These are phyloP conservation scores for Cheilosia urbana DNA, from an alignment of 2,888 invertebrate species.

Conservation along the genomic window DNA sequence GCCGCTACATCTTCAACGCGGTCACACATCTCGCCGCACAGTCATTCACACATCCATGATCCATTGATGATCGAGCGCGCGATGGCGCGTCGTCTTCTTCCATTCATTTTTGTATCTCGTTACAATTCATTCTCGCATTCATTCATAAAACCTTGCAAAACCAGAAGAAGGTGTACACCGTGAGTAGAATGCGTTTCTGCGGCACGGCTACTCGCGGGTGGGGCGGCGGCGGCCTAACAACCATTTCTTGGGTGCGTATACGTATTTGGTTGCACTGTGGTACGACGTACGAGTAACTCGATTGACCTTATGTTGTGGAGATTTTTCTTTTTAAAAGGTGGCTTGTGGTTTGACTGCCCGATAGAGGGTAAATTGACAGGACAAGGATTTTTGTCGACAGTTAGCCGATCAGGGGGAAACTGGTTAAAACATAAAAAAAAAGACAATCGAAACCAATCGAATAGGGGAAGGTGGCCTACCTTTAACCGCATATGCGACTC, in stretches of 20 bases:
- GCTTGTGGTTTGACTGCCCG: constrained; percentile 54
- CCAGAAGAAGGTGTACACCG: constrained; percentile 59
- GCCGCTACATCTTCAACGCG: constrained; percentile 10
- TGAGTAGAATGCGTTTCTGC: constrained; percentile 35
- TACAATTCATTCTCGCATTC: constrained; percentile 68
- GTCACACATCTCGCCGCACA: constrained; percentile 36
- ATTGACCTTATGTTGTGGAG: constrained; percentile 70
- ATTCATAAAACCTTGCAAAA: constrained; percentile 75
- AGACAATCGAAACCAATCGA: constrained; percentile 53
- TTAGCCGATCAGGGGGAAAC: constrained; percentile 10
- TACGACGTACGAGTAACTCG: constrained; percentile 46
- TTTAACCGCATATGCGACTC: constrained; percentile 38
- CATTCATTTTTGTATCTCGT: constrained; percentile 64
- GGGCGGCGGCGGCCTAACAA: not conserved
- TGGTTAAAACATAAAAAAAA: constrained; percentile 5
- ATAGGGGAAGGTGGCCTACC: constrained; percentile 51
- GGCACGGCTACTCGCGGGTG: constrained; percentile 9
- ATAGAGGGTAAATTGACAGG: constrained; percentile 66
- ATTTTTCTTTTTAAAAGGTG: constrained; percentile 45
- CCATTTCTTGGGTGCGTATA: constrained; percentile 59
- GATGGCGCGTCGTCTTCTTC: constrained; percentile 35
- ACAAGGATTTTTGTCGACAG: constrained; percentile 67
- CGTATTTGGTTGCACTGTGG: constrained; percentile 62
- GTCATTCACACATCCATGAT: constrained; percentile 69
- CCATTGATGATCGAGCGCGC: constrained; percentile 67